Evolutionary conservation across 23 tunicate species (phyloP).

Genomic region (Halocynthia roretzi): DNA sequence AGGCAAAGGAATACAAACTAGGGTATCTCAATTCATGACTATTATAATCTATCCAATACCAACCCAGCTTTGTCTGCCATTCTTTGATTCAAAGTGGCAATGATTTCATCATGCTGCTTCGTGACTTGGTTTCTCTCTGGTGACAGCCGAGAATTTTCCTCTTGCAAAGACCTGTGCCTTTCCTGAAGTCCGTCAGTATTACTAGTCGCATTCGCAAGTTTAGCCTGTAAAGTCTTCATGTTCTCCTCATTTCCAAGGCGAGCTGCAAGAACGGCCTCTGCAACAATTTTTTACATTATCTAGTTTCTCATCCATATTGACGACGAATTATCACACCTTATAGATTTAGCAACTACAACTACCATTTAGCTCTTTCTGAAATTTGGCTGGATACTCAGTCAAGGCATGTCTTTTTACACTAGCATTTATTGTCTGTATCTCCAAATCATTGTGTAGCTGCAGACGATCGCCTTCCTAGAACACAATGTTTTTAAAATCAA

Average conservation of each 20-base stretch:
- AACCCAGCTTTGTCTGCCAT: conserved; percentile 79
- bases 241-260: conserved; percentile 32
- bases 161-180: conserved; percentile 23
- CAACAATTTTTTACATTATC: neutral
- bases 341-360: neutral
- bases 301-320: neutral
- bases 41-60: neutral
- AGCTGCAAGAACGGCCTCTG: conserved; percentile 71
- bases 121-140: conserved; percentile 56
- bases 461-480: conserved; percentile 38
- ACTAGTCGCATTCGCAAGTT: conserved; percentile 16
- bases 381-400: conserved; percentile 29
- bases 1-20: no score
- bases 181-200: conserved; percentile 17
- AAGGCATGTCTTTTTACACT: conserved; percentile 56
- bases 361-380: conserved; percentile 60
- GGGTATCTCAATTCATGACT: neutral
- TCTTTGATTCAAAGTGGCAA: conserved; percentile 67
- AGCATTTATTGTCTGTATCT: conserved; percentile 58
- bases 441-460: conserved; percentile 44
- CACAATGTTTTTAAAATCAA: neutral
- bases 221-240: conserved; percentile 33
- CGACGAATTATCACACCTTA: neutral
- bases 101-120: conserved; percentile 70
- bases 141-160: conserved; percentile 40